A percentile compares a stretch with the other conserved stretches of the same genome.
Conservation (phyloP, 2,888 invertebrate genomes). For the Caenorhabditis japonica region DNA sequence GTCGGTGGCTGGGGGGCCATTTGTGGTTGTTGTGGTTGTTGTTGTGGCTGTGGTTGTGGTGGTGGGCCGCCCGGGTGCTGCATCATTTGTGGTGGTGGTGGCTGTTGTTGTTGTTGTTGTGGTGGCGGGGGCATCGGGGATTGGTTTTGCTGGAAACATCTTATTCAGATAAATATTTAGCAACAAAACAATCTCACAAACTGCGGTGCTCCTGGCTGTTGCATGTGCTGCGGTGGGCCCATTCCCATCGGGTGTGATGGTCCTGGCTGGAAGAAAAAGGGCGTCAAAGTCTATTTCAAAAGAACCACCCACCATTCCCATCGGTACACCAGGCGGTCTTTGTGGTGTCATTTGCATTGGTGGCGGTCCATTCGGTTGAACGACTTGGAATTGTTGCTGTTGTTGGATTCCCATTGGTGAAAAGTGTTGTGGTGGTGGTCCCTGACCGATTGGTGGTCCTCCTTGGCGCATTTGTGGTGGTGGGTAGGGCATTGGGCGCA, state of each 20-base stretch:
- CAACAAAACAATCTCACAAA: not conserved
- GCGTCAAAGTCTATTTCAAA: too few relatives aligned
- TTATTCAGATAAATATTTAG: not conserved
- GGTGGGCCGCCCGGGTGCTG: conserved; percentile 7
- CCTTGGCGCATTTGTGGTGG: conserved; percentile 36
- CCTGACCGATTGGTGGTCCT: conserved; percentile 8
- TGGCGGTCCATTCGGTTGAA: conserved; percentile 10
- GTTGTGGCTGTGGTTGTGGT: conserved; percentile 13
- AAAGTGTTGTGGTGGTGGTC: conserved; percentile 21
- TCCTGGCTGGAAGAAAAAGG: too few relatives aligned
- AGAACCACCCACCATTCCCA: conserved; percentile 28
- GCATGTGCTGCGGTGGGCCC: conserved; percentile 14
- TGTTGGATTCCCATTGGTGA: conserved; percentile 33
- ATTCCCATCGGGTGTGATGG: conserved; percentile 16
- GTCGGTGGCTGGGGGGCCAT: not conserved
- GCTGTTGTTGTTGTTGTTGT: conserved; percentile 15
- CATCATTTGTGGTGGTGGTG: conserved; percentile 10
- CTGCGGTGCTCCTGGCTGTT: not conserved
- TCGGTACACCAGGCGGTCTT: conserved; percentile 2
- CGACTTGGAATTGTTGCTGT: conserved; percentile 30
- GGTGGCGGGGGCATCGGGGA: conserved; percentile 40
- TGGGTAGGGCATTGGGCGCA: conserved; percentile 34
- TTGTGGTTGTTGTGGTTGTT: not conserved
- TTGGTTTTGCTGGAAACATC: conserved; percentile 16
- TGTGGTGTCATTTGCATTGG: conserved; percentile 23